These are phyloP conservation scores for Lacerta viridis DNA, from an alignment of 2,797 vertebrate genomes.

Conservation along the genomic window DNA sequence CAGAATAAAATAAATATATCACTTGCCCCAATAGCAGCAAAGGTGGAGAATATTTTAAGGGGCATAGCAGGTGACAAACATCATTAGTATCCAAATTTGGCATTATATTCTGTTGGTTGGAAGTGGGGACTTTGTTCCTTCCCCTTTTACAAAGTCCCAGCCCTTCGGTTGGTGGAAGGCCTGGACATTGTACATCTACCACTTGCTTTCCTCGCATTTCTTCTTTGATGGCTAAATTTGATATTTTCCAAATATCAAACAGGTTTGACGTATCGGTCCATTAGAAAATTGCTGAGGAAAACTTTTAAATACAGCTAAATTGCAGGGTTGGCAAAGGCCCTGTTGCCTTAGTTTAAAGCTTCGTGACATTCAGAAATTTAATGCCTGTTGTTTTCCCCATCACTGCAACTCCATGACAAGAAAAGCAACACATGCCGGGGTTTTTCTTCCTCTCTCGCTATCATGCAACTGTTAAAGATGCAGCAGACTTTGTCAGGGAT, in stretches of 20 bases:
- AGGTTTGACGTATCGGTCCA: background rate
- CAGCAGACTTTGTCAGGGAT: background rate
- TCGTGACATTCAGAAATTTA: background rate
- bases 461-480: background rate
- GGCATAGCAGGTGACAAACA: background rate
- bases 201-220: background rate
- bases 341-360: conserved; percentile 1
- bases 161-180: background rate
- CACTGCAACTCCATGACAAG: background rate
- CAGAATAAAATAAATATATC: background rate
- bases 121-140: background rate
- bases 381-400: background rate
- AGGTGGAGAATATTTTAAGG: background rate
- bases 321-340: conserved; percentile 6
- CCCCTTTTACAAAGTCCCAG: background rate
- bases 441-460: background rate
- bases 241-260: background rate
- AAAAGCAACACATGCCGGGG: background rate
- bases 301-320: conserved; percentile 21
- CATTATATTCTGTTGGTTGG: background rate
- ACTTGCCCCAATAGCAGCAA: background rate
- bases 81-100: background rate
- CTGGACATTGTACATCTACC: background rate
- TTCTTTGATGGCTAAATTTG: background rate
- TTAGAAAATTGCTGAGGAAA: conserved; percentile 21